A percentile compares a stretch with the other conserved stretches of the same genome.
phyloP scores from a whole-genome alignment of 2,113 vertebrate species.

The Stigmatopora argus region DNA sequence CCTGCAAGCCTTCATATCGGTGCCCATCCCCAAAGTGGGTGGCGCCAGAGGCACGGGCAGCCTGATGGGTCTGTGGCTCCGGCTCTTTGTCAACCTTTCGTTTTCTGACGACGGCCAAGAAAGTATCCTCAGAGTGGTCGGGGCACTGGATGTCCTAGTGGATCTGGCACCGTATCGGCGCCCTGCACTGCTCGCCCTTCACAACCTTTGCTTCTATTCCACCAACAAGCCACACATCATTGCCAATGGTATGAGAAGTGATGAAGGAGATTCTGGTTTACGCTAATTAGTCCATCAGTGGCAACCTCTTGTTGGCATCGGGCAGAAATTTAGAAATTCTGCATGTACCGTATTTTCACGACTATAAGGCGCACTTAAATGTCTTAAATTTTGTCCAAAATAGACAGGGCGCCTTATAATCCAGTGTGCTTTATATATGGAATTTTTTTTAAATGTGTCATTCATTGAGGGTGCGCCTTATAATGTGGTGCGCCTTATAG shows the following conservation, averaged over 20 bases:
- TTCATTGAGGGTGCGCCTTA: too few species aligned
- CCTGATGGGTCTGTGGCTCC: conserved; percentile 79
- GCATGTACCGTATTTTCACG: too few species aligned
- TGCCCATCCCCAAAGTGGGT: conserved; percentile 75
- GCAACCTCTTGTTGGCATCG: too few species aligned
- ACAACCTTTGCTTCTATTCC: conserved; percentile 65
- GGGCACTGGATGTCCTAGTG: conserved; percentile 79
- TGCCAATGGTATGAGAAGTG: conserved; percentile 74
- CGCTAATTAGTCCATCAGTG: too few species aligned
- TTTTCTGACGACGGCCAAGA: conserved; percentile 86
- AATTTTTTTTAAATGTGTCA: too few species aligned
- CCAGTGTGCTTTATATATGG: too few species aligned
- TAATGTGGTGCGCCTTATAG: too few species aligned
- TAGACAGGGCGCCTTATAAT: too few species aligned
- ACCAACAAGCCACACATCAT: conserved; percentile 85
- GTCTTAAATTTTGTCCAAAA: too few species aligned
- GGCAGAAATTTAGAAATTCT: too few species aligned
- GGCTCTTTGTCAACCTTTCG: conserved; percentile 82
- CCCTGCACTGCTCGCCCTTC: conserved; percentile 56
- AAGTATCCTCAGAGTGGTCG: conserved; percentile 81
- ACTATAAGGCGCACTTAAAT: too few species aligned
- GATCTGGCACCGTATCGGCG: conserved; percentile 77
- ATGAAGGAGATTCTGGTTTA: too few species aligned
- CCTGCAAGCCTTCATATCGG: conserved; percentile 81
- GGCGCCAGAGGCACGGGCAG: conserved; percentile 43